These are phyloP conservation scores for Corella eumyota DNA, from an alignment of 23 tunicate genomes.

Conservation along the genomic window DNA sequence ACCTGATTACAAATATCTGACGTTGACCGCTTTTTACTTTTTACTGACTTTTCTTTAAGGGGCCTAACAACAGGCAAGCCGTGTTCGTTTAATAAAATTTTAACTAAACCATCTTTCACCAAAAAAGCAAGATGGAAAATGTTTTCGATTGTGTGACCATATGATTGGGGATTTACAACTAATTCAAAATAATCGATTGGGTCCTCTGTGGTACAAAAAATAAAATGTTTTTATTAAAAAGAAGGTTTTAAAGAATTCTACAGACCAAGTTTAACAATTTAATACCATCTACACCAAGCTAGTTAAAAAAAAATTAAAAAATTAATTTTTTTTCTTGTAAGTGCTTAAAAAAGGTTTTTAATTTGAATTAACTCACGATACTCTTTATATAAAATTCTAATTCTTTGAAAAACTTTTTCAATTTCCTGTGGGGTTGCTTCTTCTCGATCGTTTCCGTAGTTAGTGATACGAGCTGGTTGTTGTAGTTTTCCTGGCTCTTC, in stretches of 20 bases:
- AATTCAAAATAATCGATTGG: conserved; percentile 87
- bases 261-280: too few species aligned
- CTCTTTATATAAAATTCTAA: conserved; percentile 25
- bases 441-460: conserved; percentile 38
- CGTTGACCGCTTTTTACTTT: conserved; percentile 1
- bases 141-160: conserved; percentile 77
- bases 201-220: conserved; percentile 8
- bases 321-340: too few species aligned
- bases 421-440: conserved; percentile 93
- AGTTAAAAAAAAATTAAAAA: too few species aligned
- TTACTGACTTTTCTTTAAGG: not conserved
- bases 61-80: conserved; percentile 80
- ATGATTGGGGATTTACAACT: conserved; percentile 66
- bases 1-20: too few species aligned
- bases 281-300: too few species aligned
- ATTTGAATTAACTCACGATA: conserved; percentile 32
- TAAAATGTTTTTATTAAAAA: too few species aligned
- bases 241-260: too few species aligned
- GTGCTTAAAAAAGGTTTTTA: too few species aligned
- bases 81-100: conserved; percentile 39
- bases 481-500: conserved; percentile 30
- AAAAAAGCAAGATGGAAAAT: conserved; percentile 77
- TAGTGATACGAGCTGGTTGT: conserved; percentile 59
- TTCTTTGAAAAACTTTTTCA: conserved; percentile 47
- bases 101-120: conserved; percentile 76